Evolutionary conservation across 2,797 vertebrate genomes (phyloP).

Genomic region (Cebuella pygmaea): DNA sequence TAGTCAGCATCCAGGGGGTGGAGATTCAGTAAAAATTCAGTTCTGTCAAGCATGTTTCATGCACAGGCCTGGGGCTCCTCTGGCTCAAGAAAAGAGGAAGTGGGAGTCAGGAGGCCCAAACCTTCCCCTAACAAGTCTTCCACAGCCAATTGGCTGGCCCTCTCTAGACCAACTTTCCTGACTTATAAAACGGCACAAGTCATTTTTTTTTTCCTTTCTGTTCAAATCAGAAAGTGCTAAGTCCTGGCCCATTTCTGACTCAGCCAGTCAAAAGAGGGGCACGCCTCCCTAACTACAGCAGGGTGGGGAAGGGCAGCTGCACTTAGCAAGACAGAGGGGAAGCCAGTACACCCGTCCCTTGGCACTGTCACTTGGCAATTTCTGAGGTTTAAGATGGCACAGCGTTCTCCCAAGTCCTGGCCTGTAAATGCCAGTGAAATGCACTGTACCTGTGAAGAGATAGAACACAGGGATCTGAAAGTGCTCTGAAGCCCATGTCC

Average conservation of each 20-base stretch:
- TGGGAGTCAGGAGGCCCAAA: background rate
- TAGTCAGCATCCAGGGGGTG: slow-evolving; percentile 60
- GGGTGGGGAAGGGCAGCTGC: background rate
- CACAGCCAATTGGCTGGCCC: background rate
- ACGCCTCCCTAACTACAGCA: rapidly evolving
- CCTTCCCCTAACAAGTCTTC: background rate
- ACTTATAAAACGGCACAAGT: background rate
- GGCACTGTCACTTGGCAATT: background rate
- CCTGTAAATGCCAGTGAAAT: background rate
- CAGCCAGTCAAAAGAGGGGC: background rate
- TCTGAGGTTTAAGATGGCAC: background rate
- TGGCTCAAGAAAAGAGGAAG: background rate
- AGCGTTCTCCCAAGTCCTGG: background rate
- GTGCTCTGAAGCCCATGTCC: background rate
- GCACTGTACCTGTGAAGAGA: background rate
- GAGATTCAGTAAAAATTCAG: slow-evolving; percentile 20
- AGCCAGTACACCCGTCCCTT: background rate
- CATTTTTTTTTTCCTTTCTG: background rate
- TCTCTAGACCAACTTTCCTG: background rate
- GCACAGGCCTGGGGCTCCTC: background rate
- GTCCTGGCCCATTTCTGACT: background rate
- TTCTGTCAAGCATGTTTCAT: background rate
- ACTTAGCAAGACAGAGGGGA: background rate
- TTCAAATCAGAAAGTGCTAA: background rate
- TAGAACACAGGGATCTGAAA: background rate